These are phyloP conservation scores for Petrolisthes cinctipes DNA, from an alignment of 2,888 invertebrate genomes.

Conservation along the genomic window DNA sequence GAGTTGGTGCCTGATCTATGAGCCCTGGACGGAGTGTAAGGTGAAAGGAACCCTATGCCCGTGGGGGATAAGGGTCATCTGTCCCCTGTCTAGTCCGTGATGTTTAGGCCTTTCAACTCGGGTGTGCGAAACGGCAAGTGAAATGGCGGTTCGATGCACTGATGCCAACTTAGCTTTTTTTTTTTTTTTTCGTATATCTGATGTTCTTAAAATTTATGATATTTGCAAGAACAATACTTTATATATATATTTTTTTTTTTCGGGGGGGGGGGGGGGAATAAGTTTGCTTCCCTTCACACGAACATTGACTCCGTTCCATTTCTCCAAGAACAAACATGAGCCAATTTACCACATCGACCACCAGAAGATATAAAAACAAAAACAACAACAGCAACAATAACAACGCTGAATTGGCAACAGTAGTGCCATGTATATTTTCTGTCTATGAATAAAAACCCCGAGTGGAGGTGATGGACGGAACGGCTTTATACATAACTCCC, in stretches of 20 bases:
- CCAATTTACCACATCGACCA: too few relatives aligned
- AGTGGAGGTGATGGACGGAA: conserved; percentile 25
- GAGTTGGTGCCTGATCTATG: conserved; percentile 28
- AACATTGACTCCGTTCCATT: too few relatives aligned
- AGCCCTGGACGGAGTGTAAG: neutral
- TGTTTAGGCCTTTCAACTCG: conserved; percentile 2
- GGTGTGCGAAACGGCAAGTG: conserved; percentile 29
- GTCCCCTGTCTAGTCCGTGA: neutral
- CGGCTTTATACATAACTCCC: conserved; percentile 43
- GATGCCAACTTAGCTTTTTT: too few relatives aligned
- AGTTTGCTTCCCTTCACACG: too few relatives aligned
- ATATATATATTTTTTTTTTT: too few relatives aligned
- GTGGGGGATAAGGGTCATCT: conserved; percentile 15
- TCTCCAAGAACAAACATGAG: too few relatives aligned
- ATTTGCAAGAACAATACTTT: too few relatives aligned
- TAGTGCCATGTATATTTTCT: conserved; percentile 23
- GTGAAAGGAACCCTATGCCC: conserved; percentile 27
- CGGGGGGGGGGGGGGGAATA: too few relatives aligned
- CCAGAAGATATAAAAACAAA: too few relatives aligned
- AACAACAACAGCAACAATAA: neutral
- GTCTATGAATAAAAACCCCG: conserved; percentile 26
- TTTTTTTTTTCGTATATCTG: too few relatives aligned
- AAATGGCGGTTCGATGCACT: conserved; percentile 32
- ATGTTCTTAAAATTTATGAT: too few relatives aligned
- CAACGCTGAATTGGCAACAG: too few relatives aligned